phyloP scores from a whole-genome alignment of 2,113 vertebrate species.

The Tupaia chinensis region DNA sequence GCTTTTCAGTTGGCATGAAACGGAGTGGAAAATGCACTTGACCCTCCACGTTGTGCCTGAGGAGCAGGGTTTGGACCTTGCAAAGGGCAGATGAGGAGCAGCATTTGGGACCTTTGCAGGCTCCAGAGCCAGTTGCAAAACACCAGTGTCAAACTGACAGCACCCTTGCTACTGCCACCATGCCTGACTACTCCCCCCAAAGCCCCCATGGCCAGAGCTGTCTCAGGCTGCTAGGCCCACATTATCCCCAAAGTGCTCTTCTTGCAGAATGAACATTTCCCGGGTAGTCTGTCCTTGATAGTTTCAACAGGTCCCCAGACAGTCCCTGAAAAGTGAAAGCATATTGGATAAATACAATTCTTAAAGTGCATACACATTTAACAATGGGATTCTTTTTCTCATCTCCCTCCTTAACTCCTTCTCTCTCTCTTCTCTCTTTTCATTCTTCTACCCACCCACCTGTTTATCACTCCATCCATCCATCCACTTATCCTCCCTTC shows the following conservation, averaged over 20 bases:
- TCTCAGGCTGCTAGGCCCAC: neutral
- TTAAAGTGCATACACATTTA: neutral
- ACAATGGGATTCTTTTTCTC: neutral
- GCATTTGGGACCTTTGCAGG: neutral
- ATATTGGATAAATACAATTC: neutral
- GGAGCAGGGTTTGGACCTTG: conserved; percentile 10
- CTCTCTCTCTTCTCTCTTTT: neutral
- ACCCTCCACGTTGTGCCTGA: neutral
- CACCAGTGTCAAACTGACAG: neutral
- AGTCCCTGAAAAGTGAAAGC: neutral
- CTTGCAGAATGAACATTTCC: neutral
- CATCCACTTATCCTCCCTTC: neutral
- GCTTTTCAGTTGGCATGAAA: conserved; percentile 14
- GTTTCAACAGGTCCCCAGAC: neutral
- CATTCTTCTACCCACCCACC: neutral
- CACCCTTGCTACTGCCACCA: neutral
- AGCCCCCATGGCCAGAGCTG: neutral
- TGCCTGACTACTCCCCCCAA: neutral
- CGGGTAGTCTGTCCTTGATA: neutral
- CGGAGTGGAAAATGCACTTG: conserved; percentile 33
- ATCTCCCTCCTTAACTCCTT: neutral
- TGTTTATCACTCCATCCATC: neutral
- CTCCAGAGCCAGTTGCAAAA: neutral
- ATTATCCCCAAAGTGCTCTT: neutral
- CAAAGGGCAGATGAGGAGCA: neutral